Conservation (phyloP, 2,113 vertebrate genomes). For the Paracanthobrama guichenoti region DNA sequence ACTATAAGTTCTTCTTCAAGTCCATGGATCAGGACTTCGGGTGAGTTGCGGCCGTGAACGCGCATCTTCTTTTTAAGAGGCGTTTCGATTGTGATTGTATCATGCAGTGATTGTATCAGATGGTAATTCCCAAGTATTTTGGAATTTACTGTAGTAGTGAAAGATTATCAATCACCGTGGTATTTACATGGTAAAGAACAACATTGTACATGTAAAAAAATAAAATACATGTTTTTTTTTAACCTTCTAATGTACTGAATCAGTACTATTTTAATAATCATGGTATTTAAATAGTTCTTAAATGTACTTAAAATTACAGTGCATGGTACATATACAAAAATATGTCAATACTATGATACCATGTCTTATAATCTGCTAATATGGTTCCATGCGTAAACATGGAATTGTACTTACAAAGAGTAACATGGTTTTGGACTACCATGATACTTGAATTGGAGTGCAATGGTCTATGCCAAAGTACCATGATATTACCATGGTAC, state of each 20-base stretch:
- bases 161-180: no score
- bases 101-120: background rate
- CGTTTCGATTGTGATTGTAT: background rate
- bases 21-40: background rate
- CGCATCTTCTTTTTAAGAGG: background rate
- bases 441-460: background rate
- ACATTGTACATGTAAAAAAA: no score
- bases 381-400: background rate
- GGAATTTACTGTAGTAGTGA: background rate
- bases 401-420: background rate
- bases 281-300: background rate
- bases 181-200: background rate
- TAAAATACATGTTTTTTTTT: no score
- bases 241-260: background rate
- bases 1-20: constrained; percentile 65
- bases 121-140: background rate
- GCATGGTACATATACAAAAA: background rate
- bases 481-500: background rate
- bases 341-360: background rate
- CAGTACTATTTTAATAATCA: background rate
- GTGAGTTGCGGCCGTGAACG: background rate
- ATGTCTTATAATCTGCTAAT: background rate
- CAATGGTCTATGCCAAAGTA: background rate
- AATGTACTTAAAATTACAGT: background rate
- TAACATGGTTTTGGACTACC: background rate